Conservation (phyloP, 2,888 invertebrate genomes). For the Isoperla grammatica region DNA sequence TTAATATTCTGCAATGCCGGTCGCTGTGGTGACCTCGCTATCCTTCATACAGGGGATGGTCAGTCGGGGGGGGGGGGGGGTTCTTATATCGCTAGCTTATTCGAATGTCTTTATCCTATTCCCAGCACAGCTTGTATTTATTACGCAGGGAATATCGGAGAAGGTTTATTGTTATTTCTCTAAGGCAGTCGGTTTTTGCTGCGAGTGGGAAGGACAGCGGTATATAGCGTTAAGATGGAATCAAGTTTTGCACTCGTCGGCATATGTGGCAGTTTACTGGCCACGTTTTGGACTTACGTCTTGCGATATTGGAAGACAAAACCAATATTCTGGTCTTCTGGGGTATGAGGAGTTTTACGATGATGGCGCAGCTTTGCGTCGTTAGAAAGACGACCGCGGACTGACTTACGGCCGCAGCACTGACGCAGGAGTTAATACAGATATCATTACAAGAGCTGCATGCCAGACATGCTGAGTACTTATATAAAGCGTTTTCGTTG, state of each 20-base stretch:
- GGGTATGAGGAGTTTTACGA: background rate
- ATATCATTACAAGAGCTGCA: too few species aligned
- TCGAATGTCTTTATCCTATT: constrained; percentile 6
- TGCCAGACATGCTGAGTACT: too few species aligned
- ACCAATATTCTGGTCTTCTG: constrained; percentile 12
- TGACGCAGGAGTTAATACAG: too few species aligned
- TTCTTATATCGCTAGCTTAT: background rate
- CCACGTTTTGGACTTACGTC: constrained; percentile 8
- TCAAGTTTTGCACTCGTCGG: constrained; percentile 15
- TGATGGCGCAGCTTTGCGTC: background rate
- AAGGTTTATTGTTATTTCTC: constrained; percentile 41
- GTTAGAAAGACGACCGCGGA: background rate
- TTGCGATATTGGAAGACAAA: constrained; percentile 17
- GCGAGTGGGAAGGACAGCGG: background rate
- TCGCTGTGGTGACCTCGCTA: background rate
- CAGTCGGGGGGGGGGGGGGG: too few species aligned
- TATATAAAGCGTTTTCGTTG: too few species aligned
- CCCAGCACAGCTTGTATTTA: constrained; percentile 14
- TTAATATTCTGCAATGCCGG: background rate
- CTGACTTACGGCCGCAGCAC: too few species aligned
- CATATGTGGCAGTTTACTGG: constrained; percentile 13
- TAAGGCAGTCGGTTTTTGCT: constrained; percentile 42
- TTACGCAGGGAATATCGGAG: background rate
- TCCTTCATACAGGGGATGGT: background rate
- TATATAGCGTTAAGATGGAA: constrained; percentile 7